These are phyloP conservation scores for Dorcus parallelipipedus DNA, from an alignment of 2,888 invertebrate genomes.

Conservation along the genomic window DNA sequence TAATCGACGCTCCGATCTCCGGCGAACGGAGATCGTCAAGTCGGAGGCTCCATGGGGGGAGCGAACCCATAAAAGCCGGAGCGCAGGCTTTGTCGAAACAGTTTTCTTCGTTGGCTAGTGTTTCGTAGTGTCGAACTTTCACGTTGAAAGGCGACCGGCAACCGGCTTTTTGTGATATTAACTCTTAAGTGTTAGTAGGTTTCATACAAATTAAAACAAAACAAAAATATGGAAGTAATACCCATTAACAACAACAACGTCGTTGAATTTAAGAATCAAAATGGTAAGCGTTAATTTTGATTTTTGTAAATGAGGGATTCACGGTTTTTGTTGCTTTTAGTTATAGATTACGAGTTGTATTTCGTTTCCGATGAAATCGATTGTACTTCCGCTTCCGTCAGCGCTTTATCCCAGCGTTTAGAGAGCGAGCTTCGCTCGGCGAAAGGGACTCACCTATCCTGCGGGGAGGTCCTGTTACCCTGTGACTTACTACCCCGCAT, in stretches of 20 bases:
- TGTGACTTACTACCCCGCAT: slow-evolving; percentile 76
- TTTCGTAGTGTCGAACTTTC: not conserved
- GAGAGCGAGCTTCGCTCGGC: slow-evolving; percentile 78
- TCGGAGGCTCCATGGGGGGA: not conserved
- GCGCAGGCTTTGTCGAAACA: not conserved
- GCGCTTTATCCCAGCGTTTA: slow-evolving; percentile 70
- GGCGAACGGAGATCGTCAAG: not conserved
- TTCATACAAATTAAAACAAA: not conserved
- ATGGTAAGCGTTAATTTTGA: slow-evolving; percentile 33
- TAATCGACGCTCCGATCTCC: not conserved
- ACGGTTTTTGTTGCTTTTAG: slow-evolving; percentile 23
- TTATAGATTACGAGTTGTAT: slow-evolving; percentile 46
- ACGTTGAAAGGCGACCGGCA: not conserved
- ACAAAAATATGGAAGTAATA: slow-evolving; percentile 38
- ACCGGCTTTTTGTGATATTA: not conserved
- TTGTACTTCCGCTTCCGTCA: slow-evolving; percentile 54
- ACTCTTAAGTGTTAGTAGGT: not conserved
- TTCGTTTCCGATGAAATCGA: slow-evolving; percentile 41
- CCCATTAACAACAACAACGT: slow-evolving; percentile 34
- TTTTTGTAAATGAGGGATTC: not conserved
- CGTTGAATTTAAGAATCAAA: slow-evolving; percentile 39
- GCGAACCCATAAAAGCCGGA: not conserved
- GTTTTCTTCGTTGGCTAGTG: not conserved
- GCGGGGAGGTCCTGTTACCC: slow-evolving; percentile 82
- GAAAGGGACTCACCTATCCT: slow-evolving; percentile 74